Base-by-base conservation (phyloP, 2,797 vertebrate species). In the Neomorphus geoffroyi region DNA sequence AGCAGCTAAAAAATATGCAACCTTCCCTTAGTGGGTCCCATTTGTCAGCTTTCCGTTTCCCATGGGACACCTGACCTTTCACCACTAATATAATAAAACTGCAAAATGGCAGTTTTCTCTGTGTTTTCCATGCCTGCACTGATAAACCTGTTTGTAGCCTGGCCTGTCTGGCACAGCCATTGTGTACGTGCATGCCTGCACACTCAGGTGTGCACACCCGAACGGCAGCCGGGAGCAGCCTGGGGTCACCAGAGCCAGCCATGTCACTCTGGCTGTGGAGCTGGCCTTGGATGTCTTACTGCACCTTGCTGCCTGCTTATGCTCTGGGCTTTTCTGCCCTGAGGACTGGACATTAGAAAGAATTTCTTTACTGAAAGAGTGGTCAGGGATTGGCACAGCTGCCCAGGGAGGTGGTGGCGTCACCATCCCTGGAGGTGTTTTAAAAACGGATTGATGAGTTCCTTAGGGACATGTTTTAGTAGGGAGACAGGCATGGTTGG, bases 21-120 rank as follows among this genome's bases (percentile, higher is more conserved):
- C 58, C 48, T 86, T 83, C 56, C 51, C 62, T 50, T 8, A 11
- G 39, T 15, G 51, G 43, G 56, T 73, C 43, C 33, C 60, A 53
- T 45, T 23, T 78, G 33, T 81, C 87, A 81, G 58, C 43, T 60
- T 78, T 56, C 37, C 79, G 19, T 61, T 48, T 91, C 85, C 82
- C 73, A 39, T 4, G 3, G 45, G 48, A 50, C 33, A 69, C 67
- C 56, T 84, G 90, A 90, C 66, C 60, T 90, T 66, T 80, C 80
- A 32, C 21, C 24, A 3, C 21, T 45, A 28, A 28, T 10, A 18
- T 2, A 62, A 60, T 27, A 86, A 53, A 79, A 23, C 35, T 75
- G 91, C 62, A 57, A 65, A 71, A 30, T 5, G 60, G 7, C 73
- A 82, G 27, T 32, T 82, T 79, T 82, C 58, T 66, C 64, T 86